A percentile compares a stretch with the other conserved stretches of the same genome.
phyloP scores from a whole-genome alignment of 2,888 invertebrate species.

The Sipha maydis region DNA sequence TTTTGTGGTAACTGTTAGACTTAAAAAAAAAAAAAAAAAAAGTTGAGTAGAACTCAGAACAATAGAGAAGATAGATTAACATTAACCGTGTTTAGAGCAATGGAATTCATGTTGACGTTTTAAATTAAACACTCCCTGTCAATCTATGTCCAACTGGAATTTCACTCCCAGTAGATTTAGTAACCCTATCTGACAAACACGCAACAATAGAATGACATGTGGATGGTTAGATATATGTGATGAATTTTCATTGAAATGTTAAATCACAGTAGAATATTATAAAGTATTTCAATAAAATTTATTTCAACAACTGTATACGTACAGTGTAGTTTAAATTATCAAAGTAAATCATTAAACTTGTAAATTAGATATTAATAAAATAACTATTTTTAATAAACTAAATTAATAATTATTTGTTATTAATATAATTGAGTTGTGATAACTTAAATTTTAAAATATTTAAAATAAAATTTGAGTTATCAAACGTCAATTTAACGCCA shows the following conservation, averaged over 20 bases:
- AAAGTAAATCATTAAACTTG: no score
- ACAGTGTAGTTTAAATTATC: no score
- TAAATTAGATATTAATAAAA: no score
- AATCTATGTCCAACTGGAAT: conserved; percentile 36
- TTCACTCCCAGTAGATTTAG: conserved; percentile 51
- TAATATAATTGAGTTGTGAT: no score
- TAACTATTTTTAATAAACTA: no score
- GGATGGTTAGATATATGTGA: background rate
- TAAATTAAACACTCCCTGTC: conserved; percentile 41
- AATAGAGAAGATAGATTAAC: conserved; percentile 27
- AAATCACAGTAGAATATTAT: background rate
- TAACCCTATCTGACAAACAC: conserved; percentile 26
- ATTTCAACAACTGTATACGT: no score
- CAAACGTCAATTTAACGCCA: no score
- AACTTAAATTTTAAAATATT: no score
- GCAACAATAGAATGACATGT: conserved; percentile 29
- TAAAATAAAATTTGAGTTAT: no score
- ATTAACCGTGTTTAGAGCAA: background rate
- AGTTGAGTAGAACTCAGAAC: background rate
- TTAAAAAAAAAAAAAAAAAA: conserved; percentile 17
- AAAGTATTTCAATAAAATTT: background rate
- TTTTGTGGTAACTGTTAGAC: background rate
- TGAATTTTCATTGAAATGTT: conserved; percentile 23
- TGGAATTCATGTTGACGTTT: conserved; percentile 47
- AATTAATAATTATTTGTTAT: no score